Evolutionary conservation across 2,888 invertebrate species (phyloP), one percentile per base, ranked within the genome.

Genomic region (Eupelmus urozonus): DNA sequence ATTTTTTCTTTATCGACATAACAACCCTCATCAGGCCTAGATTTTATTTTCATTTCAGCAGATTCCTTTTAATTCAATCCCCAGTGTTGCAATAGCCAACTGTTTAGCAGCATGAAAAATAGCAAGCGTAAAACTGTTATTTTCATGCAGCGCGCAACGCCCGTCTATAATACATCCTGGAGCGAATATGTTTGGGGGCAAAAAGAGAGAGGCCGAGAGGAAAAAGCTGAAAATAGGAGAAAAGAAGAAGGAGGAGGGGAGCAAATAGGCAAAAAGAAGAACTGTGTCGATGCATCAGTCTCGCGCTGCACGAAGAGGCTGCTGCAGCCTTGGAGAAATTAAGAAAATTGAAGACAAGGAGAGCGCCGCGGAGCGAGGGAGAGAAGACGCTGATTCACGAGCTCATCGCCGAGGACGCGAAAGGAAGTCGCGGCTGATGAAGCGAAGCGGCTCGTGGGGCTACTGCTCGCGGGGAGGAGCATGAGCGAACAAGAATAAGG

Each of bases 371-470:
- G 27, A 40, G 49, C 53, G 53, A 49, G 49, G 49, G 42, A 65
- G 60, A 20, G 60, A 62, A 76, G 59, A 23, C 70, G 74, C 70
- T 79, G 76, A 76, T 74, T 76, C 79, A 74, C 70, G 55, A 65
- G 74, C 49, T 63, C 59, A 5, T 9, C 9, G 23, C 42, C 49
- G 42, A 59, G 65, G 63, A 60, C 62, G 59, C 59, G 72, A 79
- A 74, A 71, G 72, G 76, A 77, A 70, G 66, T 79, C 62, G 66
- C 27, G 69, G 51, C 40, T 78, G 81, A 81, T 78, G 81, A 76
- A 78, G 78, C 78, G 76, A 55, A 78, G 76, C 79, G 45, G 62
- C 67, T 59, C 57, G 63, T 71, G 66, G 73, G n/a, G 23, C 34
- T 42, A 34, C n/a, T 13, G n/a, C 29, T 45, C 9, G 59, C 57